phyloP scores from a whole-genome alignment of 2,888 invertebrate species.

The Xestia c-nigrum region DNA sequence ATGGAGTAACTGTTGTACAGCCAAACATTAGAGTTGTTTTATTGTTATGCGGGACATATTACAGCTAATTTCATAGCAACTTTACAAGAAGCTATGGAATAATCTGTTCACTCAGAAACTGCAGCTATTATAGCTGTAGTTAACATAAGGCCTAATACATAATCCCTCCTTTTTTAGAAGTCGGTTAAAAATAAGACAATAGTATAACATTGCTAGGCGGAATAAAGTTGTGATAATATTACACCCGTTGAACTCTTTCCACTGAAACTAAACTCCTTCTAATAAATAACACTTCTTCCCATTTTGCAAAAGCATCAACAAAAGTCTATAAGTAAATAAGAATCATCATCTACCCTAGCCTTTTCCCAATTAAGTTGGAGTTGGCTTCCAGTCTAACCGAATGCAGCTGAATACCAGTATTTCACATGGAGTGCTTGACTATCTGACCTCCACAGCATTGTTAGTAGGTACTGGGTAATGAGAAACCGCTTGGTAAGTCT shows the following conservation, averaged over 20 bases:
- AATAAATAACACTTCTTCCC: neutral
- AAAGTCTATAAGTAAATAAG: neutral
- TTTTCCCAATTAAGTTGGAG: too few species aligned
- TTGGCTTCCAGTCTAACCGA: too few species aligned
- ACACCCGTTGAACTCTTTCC: neutral
- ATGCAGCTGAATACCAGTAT: too few species aligned
- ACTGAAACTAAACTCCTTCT: neutral
- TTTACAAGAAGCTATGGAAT: neutral
- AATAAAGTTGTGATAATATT: neutral
- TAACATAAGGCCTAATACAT: too few species aligned
- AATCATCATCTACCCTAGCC: too few species aligned
- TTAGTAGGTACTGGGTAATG: too few species aligned
- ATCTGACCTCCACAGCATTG: too few species aligned
- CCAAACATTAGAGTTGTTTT: neutral
- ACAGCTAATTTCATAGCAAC: neutral
- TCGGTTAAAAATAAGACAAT: neutral
- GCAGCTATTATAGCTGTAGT: neutral
- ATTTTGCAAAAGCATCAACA: neutral
- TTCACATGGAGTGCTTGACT: too few species aligned
- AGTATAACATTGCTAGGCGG: neutral
- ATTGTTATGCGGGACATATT: slow-evolving; percentile 6
- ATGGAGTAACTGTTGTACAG: neutral
- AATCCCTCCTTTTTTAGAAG: neutral
- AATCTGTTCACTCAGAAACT: neutral
- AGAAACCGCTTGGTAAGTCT: too few species aligned